phyloP scores from a whole-genome alignment of 2,113 vertebrate species.

The Mesitornis unicolor region DNA sequence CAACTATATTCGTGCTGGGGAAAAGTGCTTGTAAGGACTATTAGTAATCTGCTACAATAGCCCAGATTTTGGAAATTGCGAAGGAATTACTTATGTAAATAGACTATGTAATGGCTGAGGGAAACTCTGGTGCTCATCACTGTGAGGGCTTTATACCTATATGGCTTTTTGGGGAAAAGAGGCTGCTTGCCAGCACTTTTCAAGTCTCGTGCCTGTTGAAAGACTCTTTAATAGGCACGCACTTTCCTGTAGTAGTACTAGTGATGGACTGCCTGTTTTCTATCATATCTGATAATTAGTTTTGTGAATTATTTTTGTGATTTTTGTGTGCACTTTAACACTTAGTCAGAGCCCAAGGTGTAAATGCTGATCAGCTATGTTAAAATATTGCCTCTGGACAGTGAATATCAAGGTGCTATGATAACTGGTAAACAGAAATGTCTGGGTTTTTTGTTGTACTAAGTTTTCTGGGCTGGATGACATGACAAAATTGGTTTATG shows the following conservation, averaged over 20 bases:
- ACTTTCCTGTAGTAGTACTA: background rate
- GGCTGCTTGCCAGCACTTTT: background rate
- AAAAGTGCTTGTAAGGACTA: background rate
- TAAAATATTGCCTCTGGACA: background rate
- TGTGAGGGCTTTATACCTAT: background rate
- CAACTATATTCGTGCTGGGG: background rate
- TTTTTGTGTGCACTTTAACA: background rate
- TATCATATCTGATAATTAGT: background rate
- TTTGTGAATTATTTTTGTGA: background rate
- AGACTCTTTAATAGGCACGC: background rate
- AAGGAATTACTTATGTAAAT: background rate
- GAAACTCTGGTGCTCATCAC: background rate
- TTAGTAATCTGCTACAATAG: background rate
- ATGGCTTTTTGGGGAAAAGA: background rate
- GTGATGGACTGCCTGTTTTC: background rate
- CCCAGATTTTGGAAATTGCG: background rate
- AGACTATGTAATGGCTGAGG: background rate
- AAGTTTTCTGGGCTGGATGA: background rate
- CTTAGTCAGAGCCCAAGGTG: background rate
- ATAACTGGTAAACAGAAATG: background rate
- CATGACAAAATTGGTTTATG: background rate
- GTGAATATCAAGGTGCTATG: background rate
- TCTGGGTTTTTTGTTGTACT: background rate
- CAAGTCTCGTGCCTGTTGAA: background rate
- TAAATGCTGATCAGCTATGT: background rate